Base-by-base conservation (phyloP, 2,888 invertebrate species). In the Idaea straminata region DNA sequence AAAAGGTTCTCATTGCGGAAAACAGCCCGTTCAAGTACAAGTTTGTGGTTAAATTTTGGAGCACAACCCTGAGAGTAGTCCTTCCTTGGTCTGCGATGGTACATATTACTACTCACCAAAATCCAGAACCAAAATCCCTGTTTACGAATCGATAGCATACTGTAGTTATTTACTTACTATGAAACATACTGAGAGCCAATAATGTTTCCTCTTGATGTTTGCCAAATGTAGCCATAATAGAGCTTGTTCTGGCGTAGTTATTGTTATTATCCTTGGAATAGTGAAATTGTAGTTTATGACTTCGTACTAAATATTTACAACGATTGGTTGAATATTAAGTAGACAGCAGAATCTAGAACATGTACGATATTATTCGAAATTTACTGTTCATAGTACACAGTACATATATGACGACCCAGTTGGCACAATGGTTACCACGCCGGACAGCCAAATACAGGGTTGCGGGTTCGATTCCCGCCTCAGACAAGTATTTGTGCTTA, bases 161-260 rank as follows among this genome's bases (percentile, higher is more conserved):
- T 36, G 13, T 47, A 13, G 47, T 47, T 25, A 47, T 47, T 47
- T 47, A 47, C 13, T 47, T 47, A 47, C 7, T 47, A 47, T 47
- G 7, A 13, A 47, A 47, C 47, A 25, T 62, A 62, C 47, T 38
- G 61, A 57, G 15, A 57, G 57, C 61, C 47, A 57, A 62, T 34
- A 16, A 64, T 64, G 65, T 69, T 68, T 69, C 64, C 67, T 65
- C 70, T 72, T 72, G 72, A 72, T 68, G 68, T 70, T 67, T 72
- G 70, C 72, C 69, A 70, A 72, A 72, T 72, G 69, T 69, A 66
- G 65, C 63, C 63, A 62, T 65, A 65, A 69, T 66, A 65, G 69
- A 69, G 68, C 66, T 66, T 69, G 70, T 66, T 66, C 64, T 62
- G 63, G 66, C 64, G 62, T 62, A 15, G 65, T 66, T 70, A 66